A percentile compares a stretch with the other conserved stretches of the same genome.
Evolutionary conservation across 2,113 vertebrate genomes (phyloP).

Genomic region (Ranitomeya variabilis): DNA sequence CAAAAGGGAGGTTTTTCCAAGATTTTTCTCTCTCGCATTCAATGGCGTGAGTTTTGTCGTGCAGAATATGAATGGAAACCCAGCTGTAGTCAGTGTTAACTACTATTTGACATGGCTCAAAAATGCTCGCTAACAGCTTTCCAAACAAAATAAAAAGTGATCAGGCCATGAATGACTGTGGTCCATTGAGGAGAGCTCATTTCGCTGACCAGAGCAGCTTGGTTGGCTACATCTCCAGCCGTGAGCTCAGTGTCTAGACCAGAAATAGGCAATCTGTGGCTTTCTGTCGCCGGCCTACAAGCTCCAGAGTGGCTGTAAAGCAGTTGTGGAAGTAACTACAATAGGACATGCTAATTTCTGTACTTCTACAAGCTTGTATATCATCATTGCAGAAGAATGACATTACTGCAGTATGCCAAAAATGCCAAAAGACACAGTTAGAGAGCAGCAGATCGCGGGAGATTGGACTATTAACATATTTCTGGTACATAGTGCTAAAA

Average conservation of each 20-base stretch:
- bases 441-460: neutral
- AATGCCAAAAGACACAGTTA: neutral
- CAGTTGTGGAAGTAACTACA: neutral
- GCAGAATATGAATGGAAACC: slow-evolving; percentile 7
- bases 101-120: slow-evolving; percentile 30
- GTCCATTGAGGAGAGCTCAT: slow-evolving; percentile 5
- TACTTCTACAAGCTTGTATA: neutral
- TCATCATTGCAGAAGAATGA: neutral
- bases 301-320: neutral
- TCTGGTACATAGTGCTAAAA: neutral
- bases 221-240: neutral
- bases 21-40: neutral
- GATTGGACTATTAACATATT: neutral
- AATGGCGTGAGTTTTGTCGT: neutral
- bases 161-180: slow-evolving; percentile 7
- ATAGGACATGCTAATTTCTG: neutral
- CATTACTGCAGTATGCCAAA: neutral
- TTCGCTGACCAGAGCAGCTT: slow-evolving; percentile 28
- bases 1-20: slow-evolving; percentile 18
- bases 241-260: slow-evolving; percentile 28
- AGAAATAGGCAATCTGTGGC: slow-evolving; percentile 20
- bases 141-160: slow-evolving; percentile 14
- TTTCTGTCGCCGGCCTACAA: neutral
- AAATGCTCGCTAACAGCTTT: neutral
- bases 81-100: slow-evolving; percentile 10